These are phyloP conservation scores for Oryzias melastigma DNA, from an alignment of 2,113 vertebrate species.

Conservation along the genomic window DNA sequence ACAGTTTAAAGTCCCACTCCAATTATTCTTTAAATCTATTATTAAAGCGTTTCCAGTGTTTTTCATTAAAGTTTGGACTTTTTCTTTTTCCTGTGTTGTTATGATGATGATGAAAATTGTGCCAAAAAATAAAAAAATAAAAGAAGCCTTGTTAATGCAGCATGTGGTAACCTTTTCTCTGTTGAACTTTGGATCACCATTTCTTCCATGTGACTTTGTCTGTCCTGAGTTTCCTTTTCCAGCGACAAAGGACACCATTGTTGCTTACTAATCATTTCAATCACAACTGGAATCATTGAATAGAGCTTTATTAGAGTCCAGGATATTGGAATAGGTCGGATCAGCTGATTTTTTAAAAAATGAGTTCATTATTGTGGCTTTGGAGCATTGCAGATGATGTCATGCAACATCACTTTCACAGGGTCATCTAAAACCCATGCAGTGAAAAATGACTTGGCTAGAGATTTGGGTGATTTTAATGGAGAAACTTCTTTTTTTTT, in stretches of 20 bases:
- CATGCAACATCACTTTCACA: neutral
- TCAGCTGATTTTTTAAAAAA: constrained; percentile 35
- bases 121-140: neutral
- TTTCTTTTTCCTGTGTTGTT: neutral
- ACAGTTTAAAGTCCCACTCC: too few species aligned
- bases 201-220: constrained; percentile 21
- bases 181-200: constrained; percentile 5
- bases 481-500: neutral
- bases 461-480: constrained; percentile 2
- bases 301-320: constrained; percentile 39
- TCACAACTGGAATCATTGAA: constrained; percentile 42
- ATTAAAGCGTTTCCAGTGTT: too few species aligned
- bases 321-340: constrained; percentile 20
- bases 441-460: neutral
- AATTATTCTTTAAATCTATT: too few species aligned
- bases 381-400: neutral
- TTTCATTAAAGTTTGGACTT: neutral
- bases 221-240: constrained; percentile 13
- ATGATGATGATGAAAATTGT: constrained; percentile 3
- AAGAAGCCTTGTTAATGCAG: constrained; percentile 4
- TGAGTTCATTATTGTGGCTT: constrained; percentile 8
- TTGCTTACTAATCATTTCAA: constrained; percentile 40
- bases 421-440: neutral
- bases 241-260: constrained; percentile 40
- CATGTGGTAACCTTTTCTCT: neutral